Base-by-base conservation (phyloP, 2,797 vertebrate species). In the Acestrorhynchus altus region DNA sequence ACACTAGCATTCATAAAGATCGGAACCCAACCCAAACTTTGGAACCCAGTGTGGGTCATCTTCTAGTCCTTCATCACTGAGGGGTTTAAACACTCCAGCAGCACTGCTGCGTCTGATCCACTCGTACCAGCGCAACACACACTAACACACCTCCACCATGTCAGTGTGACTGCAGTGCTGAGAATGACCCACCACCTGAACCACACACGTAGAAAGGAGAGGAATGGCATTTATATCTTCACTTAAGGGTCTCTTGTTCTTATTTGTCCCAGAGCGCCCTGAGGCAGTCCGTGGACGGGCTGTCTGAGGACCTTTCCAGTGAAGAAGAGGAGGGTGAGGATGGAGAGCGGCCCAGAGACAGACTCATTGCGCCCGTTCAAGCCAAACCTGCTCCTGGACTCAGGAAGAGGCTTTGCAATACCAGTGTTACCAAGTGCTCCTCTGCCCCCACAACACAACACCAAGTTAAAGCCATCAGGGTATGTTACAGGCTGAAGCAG, bases 271-370 rank as follows among this genome's bases (percentile, higher is more conserved):
- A 85, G 74, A 67, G 22, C 51, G 83, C 78, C 31, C 82, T 86
- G 56, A 85, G 88, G 81, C 90, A 69, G 81, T 87, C 90, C 0
- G 93, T 85, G 0, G 91, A 91, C 47, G 93, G 93, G 0, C 77
- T 91, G 26, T 98, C 96, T 0, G 97, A 99, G 0, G 97, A 98
- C 56, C 89, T 95, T 57, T 98, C 97, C 2, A 99, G 96, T 15
- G 98, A 98, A 42, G 97, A 98, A 74, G 97, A 98, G 0, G 88
- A 92, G 0, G 91, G 87, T 44, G 95, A 95, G 22, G 94, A 94
- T 0, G 66, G 88, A 0, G 92, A 87, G 46, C 85, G 86, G 46
- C 8, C 85, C 51, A 15, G 89, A 13, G 57, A 93, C 8, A 78
- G 54, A n/a, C 90, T 87, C 65, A 83, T 87, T 0, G 60, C 92